Evolutionary conservation across 2,888 invertebrate species (phyloP).

Genomic region (Sesia bembeciformis): DNA sequence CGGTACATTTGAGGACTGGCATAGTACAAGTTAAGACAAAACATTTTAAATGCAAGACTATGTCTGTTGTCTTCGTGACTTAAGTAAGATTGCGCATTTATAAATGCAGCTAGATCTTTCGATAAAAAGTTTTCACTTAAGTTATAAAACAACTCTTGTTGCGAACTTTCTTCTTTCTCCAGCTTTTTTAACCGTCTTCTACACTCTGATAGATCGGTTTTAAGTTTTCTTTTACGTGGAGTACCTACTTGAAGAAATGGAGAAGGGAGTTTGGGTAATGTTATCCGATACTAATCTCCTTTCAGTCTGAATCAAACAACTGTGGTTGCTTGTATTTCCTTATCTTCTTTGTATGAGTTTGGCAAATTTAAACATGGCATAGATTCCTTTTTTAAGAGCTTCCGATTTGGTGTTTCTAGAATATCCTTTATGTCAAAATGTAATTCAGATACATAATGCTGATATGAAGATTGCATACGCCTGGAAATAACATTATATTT

Average conservation of each 20-base stretch:
- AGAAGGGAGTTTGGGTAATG: background rate
- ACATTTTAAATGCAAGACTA: background rate
- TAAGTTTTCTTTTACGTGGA: slow-evolving; percentile 1
- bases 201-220: background rate
- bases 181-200: background rate
- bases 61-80: slow-evolving; percentile 2
- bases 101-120: background rate
- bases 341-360: no score
- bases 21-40: slow-evolving; percentile 1
- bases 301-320: no score
- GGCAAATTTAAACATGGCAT: no score
- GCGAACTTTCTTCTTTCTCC: background rate
- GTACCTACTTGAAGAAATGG: background rate
- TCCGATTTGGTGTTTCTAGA: no score
- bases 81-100: background rate
- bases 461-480: no score
- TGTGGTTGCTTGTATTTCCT: background rate
- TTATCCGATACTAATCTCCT: no score
- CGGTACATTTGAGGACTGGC: slow-evolving; percentile 2
- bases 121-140: background rate
- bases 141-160: background rate
- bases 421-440: no score
- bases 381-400: no score
- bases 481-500: no score
- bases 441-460: no score